Evolutionary conservation across 2,888 invertebrate species (phyloP), one percentile per base, ranked within the genome.

Genomic region (Caenorhabditis plicata): DNA sequence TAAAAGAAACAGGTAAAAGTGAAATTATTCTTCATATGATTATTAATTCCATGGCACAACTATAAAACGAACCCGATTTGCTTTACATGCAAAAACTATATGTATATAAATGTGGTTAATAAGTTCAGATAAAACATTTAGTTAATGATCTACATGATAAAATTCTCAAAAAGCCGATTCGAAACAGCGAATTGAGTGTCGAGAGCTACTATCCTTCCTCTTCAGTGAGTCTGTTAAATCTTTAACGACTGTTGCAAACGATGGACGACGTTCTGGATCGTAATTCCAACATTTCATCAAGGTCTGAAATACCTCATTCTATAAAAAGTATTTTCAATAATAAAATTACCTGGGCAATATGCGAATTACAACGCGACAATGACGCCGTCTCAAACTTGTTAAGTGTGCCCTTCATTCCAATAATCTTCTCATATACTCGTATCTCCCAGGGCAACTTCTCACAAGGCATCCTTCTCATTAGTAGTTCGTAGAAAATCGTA

Each of bases 401-500:
- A n/a, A 60, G 38, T 17, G 60, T 26, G 25, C 53, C 60, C 33
- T 60, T 60, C 9, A 45, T 49, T 40, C 60, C 60, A 26, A 40
- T 38, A 23, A 60, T 17, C 22, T 60, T 60, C 8, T 53, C 60
- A 33, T 42, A 60, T 8, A 60, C 17, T 27, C 53, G 53, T 17
- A 41, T 32, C 20, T 60, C 60, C 60, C 60, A 94, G 94, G 5
- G 53, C 17, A 44, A 17, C 15, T 22, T 42, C 11, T 36, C 42
- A 1, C 53, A 36, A 22, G 76, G 77, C 47, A 74, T 71, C 33
- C 47, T 45, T 9, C 60, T 50, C 15, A 71, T 64, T 7, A 77
- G 85, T 51, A 98, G 85, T 84, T 98, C 98, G 83, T 93, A 98
- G 95, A 95, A 98, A 27, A 98, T 92, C 49, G 96, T 96, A 43